Conservation (phyloP, 2,113 vertebrate genomes). For the Otis tarda region DNA sequence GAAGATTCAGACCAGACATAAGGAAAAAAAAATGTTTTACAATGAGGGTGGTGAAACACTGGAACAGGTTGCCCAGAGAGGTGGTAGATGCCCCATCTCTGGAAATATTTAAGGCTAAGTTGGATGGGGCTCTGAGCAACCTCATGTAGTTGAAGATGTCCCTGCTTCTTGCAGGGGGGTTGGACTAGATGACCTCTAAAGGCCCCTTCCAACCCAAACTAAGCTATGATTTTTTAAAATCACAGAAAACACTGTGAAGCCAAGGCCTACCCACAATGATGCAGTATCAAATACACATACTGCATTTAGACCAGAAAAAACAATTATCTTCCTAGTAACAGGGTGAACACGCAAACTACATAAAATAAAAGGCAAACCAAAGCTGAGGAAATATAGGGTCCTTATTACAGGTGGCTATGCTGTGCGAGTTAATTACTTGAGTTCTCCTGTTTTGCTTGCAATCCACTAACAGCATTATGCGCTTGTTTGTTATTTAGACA, state of each 20-base stretch:
- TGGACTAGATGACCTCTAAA: neutral
- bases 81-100: neutral
- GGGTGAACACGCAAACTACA: neutral
- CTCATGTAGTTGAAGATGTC: neutral
- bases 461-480: neutral
- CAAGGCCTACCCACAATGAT: neutral
- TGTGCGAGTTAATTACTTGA: neutral
- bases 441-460: neutral
- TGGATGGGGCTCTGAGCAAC: neutral
- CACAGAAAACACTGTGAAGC: neutral
- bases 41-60: fast-evolving
- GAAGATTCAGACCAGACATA: neutral
- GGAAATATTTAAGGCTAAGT: neutral
- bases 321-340: neutral
- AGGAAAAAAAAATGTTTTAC: neutral
- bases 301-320: neutral
- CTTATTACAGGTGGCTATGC: neutral
- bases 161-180: neutral
- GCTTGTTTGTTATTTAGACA: neutral
- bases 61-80: neutral
- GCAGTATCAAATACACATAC: neutral
- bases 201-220: neutral
- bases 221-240: neutral
- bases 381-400: neutral
- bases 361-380: neutral